Conservation (phyloP, 1,140 invertebrate genomes). For the Agraylea sexmaculata region DNA sequence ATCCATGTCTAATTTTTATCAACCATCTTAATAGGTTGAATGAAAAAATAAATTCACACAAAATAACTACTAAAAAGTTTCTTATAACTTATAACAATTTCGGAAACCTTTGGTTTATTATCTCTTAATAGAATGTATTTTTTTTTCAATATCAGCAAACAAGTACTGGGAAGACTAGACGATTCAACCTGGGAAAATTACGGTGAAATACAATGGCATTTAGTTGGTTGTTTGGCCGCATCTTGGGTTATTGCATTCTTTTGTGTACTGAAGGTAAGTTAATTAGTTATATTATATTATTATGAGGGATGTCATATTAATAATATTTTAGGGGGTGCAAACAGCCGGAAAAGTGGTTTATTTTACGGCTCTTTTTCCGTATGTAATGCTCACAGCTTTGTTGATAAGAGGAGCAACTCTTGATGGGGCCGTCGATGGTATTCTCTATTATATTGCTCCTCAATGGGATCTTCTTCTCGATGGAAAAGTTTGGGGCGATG, state of each 20-base stretch:
- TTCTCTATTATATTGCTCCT: conserved; percentile 65
- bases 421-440: conserved; percentile 56
- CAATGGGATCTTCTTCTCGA: conserved; percentile 53
- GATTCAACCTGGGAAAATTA: conserved; percentile 49
- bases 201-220: conserved; percentile 56
- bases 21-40: too few species aligned
- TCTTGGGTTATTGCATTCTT: conserved; percentile 67
- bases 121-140: too few species aligned
- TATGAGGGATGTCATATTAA: conserved; percentile 11
- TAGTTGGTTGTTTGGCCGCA: conserved; percentile 56
- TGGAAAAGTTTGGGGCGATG: conserved; percentile 49
- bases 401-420: conserved; percentile 59
- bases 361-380: conserved; percentile 66
- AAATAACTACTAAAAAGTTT: too few species aligned
- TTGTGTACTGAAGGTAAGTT: conserved; percentile 43
- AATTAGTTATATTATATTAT: not conserved
- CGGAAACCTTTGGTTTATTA: too few species aligned
- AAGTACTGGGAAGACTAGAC: conserved; percentile 44
- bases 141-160: conserved; percentile 37
- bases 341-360: conserved; percentile 75
- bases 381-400: conserved; percentile 56
- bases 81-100: too few species aligned
- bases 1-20: too few species aligned
- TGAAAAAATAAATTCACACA: too few species aligned
- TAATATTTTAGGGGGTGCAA: conserved; percentile 47